Evolutionary conservation across 1,140 invertebrate species (phyloP), one percentile per base, ranked within the genome.

Genomic region (Oscheius sp.): DNA sequence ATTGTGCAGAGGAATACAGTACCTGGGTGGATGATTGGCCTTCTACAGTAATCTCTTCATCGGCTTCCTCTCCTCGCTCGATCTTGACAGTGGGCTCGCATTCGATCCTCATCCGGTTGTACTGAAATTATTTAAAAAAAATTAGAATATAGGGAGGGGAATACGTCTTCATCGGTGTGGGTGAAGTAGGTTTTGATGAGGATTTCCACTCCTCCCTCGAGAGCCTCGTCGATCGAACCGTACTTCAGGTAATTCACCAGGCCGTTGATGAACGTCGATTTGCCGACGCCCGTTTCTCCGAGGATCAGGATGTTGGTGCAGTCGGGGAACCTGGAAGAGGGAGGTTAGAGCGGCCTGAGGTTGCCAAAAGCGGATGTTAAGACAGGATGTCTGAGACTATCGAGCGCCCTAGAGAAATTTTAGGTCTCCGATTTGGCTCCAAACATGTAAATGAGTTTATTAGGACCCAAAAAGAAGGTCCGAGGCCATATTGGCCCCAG

Each of bases 251-350:
- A 76, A 49, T 78, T 78, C 28, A 59, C 77, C 2, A 78, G 36
- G 2, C 75, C 76, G 38, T 78, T 78, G 29, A 78, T 75, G 31
- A 75, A 79, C 2, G 77, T 78, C 2, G 78, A 76, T 68, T 78
- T 78, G 3, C 77, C 77, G 2, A 79, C 49, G 23, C 77, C 77
- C 63, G 78, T 79, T 45, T 78, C 79, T 15, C 77, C 77, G 10
- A 78, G 66, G 13, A 78, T 32, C 2, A 78, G 55, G 65, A 78
- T 80, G 1, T 63, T 63, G 15, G 35, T 63, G 7, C 7, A 13
- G 28, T 55, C 49, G 23, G 49, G 49, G 23, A 55, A 55, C 49
- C 49, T 55, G n/a, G n/a, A n/a, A n/a, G n/a, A n/a, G n/a, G n/a
- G n/a, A n/a, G n/a, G n/a, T n/a, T n/a, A n/a, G n/a, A n/a, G n/a